Conservation (phyloP, 1,140 invertebrate species). For the Battus philenor region DNA sequence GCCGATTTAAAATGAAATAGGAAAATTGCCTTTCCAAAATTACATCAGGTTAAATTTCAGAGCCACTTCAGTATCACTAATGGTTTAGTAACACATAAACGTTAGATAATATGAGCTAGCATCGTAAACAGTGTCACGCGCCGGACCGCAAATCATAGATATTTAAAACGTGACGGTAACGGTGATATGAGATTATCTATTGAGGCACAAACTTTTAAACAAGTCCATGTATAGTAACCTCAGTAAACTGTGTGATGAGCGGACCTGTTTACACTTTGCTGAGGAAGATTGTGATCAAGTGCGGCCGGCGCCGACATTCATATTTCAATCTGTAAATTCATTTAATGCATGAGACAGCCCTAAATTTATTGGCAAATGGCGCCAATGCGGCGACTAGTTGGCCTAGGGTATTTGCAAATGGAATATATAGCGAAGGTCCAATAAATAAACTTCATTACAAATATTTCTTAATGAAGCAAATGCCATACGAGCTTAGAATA, state of each 20-base stretch:
- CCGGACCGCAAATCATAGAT: constrained; percentile 10
- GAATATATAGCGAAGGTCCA: constrained; percentile 31
- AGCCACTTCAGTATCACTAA: constrained; percentile 14
- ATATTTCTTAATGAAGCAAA: constrained; percentile 4
- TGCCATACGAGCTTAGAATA: constrained; percentile 5
- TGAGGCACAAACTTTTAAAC: constrained; percentile 22
- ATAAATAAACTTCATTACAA: constrained; percentile 14
- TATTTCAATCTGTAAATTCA: constrained; percentile 66
- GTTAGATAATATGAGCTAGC: constrained; percentile 3
- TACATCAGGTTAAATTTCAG: constrained; percentile 1
- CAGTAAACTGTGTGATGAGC: constrained; percentile 47
- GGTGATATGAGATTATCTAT: constrained; percentile 15
- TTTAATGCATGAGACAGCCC: constrained; percentile 64
- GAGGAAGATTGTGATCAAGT: constrained; percentile 60
- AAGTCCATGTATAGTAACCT: constrained; percentile 20
- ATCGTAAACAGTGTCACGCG: constrained; percentile 15
- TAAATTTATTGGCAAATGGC: constrained; percentile 69
- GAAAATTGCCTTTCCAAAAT: not conserved
- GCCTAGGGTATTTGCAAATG: constrained; percentile 47
- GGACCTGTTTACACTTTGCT: constrained; percentile 43
- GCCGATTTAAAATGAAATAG: no score
- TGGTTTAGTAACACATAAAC: constrained; percentile 3
- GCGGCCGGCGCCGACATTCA: constrained; percentile 51
- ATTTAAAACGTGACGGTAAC: constrained; percentile 17
- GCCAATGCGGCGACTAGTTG: constrained; percentile 53